Evolutionary conservation across 2,888 invertebrate genomes (phyloP), one percentile per base, ranked within the genome.

Genomic region (Liposcelis brunnea): DNA sequence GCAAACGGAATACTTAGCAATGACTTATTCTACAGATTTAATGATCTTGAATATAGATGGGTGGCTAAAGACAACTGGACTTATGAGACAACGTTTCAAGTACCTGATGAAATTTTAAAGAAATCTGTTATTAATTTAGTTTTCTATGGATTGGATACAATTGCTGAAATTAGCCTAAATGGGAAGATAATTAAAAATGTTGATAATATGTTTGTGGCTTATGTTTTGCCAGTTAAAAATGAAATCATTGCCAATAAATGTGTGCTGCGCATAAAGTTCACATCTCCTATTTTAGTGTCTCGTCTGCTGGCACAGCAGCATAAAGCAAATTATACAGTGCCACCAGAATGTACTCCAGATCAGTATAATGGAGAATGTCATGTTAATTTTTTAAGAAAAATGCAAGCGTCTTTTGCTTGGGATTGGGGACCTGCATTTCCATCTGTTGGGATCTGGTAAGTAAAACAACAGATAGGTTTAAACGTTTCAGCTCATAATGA

Each of bases 341-440:
- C 84, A 0, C 90, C 90, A 0, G 66, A 67, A 11, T 93, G 93
- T 59, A 80, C 87, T 0, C 76, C 80, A 0, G 56, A 62, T 0
- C 65, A 65, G 2, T 87, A 87, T 56, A 70, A 84, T 48, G 94
- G 95, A 1, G 90, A 91, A 60, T 94, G 94, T 55, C 87, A 94
- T 57, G 80, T 76, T 2, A 95, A 98, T 65, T 81, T 87, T 62
- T 66, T 94, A 33, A 68, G 91, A 44, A 91, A 91, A 64, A 86
- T 87, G 84, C 90, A 93, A 64, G 82, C 90, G 6, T 89, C 91
- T 1, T 98, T 91, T 60, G 71, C 82, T 32, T 95, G 97, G 87
- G 94, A 93, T 59, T 95, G 94, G 93, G 95, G 94, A 18, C 90
- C 94, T 1, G 84, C 93, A 0, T 87, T 93, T 51, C 89, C 94